Conservation (phyloP, 1,140 invertebrate genomes). For the Zelostemma sp. region DNA sequence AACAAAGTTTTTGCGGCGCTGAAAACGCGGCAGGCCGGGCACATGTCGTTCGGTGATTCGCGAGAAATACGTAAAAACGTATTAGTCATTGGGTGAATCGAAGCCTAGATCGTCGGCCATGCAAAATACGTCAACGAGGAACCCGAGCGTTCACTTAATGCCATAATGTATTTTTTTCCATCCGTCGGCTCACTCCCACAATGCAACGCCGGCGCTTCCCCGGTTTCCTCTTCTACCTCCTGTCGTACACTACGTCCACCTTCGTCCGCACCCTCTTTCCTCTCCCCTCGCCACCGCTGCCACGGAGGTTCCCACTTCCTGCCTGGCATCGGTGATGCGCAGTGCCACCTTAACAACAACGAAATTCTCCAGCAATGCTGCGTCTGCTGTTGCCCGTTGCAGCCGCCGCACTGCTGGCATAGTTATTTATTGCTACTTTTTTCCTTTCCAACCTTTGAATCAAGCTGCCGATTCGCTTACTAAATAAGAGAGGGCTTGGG, state of each 20-base stretch:
- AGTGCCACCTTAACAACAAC: slow-evolving; percentile 66
- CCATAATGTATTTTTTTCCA: slow-evolving; percentile 11
- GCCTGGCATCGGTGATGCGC: slow-evolving; percentile 68
- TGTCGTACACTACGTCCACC: slow-evolving; percentile 43
- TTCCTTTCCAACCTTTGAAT: slow-evolving; percentile 11
- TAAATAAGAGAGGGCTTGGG: slow-evolving; percentile 7
- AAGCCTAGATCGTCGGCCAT: slow-evolving; percentile 5
- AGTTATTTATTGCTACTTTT: slow-evolving; percentile 36
- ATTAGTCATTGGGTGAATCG: background rate
- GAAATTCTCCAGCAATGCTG: slow-evolving; percentile 60
- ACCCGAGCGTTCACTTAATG: background rate
- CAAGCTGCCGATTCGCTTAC: slow-evolving; percentile 13
- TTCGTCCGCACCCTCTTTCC: slow-evolving; percentile 49
- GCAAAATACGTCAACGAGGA: slow-evolving; percentile 9
- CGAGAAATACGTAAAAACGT: background rate
- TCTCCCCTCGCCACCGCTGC: slow-evolving; percentile 38
- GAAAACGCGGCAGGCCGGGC: background rate
- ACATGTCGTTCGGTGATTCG: background rate
- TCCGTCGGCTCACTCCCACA: slow-evolving; percentile 23
- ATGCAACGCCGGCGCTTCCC: slow-evolving; percentile 37
- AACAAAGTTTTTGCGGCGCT: too few species aligned
- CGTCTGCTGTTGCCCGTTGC: slow-evolving; percentile 45
- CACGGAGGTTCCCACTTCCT: slow-evolving; percentile 64
- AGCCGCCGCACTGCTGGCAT: slow-evolving; percentile 19
- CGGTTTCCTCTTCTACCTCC: slow-evolving; percentile 37